Conservation (phyloP, 1,140 invertebrate species). For the Drosophila erecta region DNA sequence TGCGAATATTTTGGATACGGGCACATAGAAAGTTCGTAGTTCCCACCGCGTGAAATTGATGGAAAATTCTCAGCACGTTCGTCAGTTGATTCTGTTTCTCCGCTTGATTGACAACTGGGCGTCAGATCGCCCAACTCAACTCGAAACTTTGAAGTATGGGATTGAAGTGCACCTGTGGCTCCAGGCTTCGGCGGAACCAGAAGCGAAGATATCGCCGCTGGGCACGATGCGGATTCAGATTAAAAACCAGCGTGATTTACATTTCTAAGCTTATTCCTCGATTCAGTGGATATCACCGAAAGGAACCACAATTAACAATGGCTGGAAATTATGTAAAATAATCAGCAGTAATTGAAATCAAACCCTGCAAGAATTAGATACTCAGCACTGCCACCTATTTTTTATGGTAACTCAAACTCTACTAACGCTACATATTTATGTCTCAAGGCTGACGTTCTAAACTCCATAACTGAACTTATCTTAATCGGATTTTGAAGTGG, state of each 20-base stretch:
- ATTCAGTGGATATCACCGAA: slow-evolving; percentile 12
- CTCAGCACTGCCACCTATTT: background rate
- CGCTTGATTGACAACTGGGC: slow-evolving; percentile 25
- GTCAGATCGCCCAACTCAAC: slow-evolving; percentile 35
- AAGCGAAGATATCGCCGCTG: slow-evolving; percentile 34
- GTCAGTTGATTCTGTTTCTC: slow-evolving; percentile 27
- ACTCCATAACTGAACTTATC: no score
- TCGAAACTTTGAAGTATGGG: slow-evolving; percentile 2
- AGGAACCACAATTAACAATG: slow-evolving; percentile 25
- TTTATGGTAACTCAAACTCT: background rate
- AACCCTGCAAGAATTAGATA: background rate
- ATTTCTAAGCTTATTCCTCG: slow-evolving; percentile 1
- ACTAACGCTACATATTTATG: background rate
- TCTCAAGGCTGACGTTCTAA: no score
- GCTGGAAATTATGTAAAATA: background rate
- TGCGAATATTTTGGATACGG: slow-evolving; percentile 22
- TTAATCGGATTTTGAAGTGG: no score
- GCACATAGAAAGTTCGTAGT: slow-evolving; percentile 62
- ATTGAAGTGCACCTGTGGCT: slow-evolving; percentile 41
- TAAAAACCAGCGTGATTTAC: background rate
- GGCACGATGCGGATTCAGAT: slow-evolving; percentile 23
- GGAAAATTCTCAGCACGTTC: slow-evolving; percentile 68
- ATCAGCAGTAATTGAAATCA: background rate
- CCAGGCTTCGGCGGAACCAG: background rate
- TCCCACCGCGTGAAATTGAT: slow-evolving; percentile 59